A percentile compares a stretch with the other conserved stretches of the same genome.
phyloP scores from a whole-genome alignment of 2,797 vertebrate species.

The Babyrousa celebensis region DNA sequence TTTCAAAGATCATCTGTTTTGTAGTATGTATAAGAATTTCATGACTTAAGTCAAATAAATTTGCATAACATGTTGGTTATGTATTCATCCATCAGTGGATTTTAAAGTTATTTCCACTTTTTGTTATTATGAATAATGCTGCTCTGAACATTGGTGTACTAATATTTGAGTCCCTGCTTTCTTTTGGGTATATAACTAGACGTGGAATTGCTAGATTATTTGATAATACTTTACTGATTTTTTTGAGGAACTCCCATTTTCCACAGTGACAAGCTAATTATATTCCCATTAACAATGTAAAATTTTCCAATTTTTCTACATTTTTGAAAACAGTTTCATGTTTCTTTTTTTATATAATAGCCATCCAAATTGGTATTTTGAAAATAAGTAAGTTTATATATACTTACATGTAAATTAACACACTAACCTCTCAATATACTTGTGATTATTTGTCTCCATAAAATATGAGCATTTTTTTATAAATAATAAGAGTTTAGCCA shows the following conservation, averaged over 20 bases:
- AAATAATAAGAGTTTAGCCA: not conserved
- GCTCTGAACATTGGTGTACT: not conserved
- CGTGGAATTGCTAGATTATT: not conserved
- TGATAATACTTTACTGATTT: not conserved
- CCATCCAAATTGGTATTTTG: not conserved
- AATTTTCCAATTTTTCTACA: not conserved
- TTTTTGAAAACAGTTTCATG: not conserved
- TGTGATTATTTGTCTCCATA: not conserved
- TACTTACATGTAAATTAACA: not conserved
- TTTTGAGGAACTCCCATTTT: not conserved
- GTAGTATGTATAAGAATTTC: not conserved
- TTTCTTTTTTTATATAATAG: not conserved
- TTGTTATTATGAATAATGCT: not conserved
- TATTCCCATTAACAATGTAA: not conserved
- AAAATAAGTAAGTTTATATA: not conserved
- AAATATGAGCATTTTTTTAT: not conserved
- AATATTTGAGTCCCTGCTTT: not conserved
- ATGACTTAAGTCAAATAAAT: not conserved
- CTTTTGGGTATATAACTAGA: not conserved
- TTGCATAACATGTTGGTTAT: not conserved
- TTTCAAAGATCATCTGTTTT: not conserved
- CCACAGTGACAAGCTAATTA: not conserved
- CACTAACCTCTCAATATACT: not conserved
- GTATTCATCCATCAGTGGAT: not conserved
- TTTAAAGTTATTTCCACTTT: not conserved